Base-by-base conservation (phyloP, 2,113 vertebrate genomes). In the Chionodraco myersi region DNA sequence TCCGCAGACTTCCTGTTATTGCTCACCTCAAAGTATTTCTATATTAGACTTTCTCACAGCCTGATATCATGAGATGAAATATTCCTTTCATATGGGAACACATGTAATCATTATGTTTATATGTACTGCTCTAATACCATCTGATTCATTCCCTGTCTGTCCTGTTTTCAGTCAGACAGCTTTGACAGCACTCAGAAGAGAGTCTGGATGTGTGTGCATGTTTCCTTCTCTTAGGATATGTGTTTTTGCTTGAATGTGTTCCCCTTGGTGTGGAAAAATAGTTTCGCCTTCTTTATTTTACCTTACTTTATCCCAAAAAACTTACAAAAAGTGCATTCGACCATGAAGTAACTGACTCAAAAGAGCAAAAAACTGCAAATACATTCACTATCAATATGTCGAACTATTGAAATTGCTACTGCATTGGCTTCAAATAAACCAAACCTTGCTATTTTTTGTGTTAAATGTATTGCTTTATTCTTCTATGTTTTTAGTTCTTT, bases 1-100 rank as follows among this genome's bases (percentile, higher is more conserved):
- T 69, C 60, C 81, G 75, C 14, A 47, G 47, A 79, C 54, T 72
- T 81, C 68, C 73, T 64, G 79, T 83, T 86, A 75, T 82, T 78
- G 63, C 60, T 85, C 64, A 56, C 30, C 67, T 61, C 66, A 9
- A 77, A 66, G 15, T 79, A 75, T 64, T 44, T 12, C 77, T 79
- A 80, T 80, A 76, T 82, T 75, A 74, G 72, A 77, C 63, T 21
- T 75, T n/a, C 30, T 45, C 12, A 18, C 79, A 14, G 52, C 30
- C 57, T 49, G 45, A 77, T 60, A 66, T 65, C 16, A 18, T 4
- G 23, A 83, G 74, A 85, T 74, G 79, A 87, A 79, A 23, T 23
- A 45, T 66, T 51, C 18, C 67, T 58, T 52, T 59, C 78, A 60
- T 15, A 47, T 52, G 85, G 79, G 81, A 80, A 41, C 34, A 21